Conservation (phyloP, 2,113 vertebrate genomes). For the Thalassoma bifasciatum region DNA sequence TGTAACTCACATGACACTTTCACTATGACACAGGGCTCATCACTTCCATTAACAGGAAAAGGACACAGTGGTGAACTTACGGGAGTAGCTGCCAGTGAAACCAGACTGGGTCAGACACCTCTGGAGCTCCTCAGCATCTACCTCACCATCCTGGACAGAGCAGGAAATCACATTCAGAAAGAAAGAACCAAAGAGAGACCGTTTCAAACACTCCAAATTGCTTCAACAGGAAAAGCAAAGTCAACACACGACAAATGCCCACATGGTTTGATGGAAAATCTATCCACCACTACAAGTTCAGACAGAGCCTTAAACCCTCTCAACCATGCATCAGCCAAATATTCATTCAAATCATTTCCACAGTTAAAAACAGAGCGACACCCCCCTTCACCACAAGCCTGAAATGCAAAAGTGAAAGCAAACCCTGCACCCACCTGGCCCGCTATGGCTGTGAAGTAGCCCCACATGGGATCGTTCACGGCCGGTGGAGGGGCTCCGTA, state of each 20-base stretch:
- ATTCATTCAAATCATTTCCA: too few species aligned
- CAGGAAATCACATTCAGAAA: neutral
- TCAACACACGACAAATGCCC: too few species aligned
- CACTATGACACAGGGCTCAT: too few species aligned
- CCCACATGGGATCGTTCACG: conserved; percentile 86
- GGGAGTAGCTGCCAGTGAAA: conserved; percentile 85
- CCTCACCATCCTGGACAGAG: conserved; percentile 85
- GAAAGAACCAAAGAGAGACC: too few species aligned
- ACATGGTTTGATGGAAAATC: too few species aligned
- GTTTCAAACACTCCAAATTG: conserved; percentile 77
- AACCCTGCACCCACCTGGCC: conserved; percentile 82
- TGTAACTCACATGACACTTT: too few species aligned
- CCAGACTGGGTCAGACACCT: conserved; percentile 89
- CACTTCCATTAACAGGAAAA: too few species aligned
- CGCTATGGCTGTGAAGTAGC: conserved; percentile 87
- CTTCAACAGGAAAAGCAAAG: too few species aligned
- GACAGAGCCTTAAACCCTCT: neutral
- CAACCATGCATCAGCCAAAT: neutral
- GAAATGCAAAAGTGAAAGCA: neutral
- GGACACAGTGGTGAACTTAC: conserved; percentile 78
- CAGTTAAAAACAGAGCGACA: too few species aligned
- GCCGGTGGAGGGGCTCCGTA: conserved; percentile 69
- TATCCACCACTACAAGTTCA: conserved; percentile 5
- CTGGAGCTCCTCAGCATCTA: conserved; percentile 90
- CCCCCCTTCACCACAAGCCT: too few species aligned